Conservation (phyloP, 2,113 vertebrate species). For the Pao palembangensis region DNA sequence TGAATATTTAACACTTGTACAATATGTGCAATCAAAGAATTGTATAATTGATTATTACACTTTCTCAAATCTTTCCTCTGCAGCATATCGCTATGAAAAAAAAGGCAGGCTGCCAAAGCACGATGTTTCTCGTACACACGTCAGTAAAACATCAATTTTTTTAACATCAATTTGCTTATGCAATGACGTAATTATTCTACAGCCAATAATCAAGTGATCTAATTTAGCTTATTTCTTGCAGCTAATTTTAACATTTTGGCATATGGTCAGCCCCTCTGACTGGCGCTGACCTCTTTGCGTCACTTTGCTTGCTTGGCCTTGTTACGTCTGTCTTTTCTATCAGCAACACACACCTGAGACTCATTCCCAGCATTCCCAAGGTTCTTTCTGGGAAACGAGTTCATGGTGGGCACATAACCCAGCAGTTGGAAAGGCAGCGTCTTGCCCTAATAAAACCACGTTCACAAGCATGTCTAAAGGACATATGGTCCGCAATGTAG, state of each 20-base stretch:
- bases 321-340: not conserved
- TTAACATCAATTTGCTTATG: not conserved
- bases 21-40: constrained; percentile 57
- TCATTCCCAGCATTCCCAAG: constrained; percentile 35
- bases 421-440: constrained; percentile 30
- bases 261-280: constrained; percentile 6
- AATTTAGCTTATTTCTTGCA: no score
- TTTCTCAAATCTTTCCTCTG: constrained; percentile 50
- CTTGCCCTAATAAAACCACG: constrained; percentile 39
- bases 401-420: constrained; percentile 20
- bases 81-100: constrained; percentile 52
- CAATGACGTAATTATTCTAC: not conserved
- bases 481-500: constrained; percentile 28
- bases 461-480: constrained; percentile 32
- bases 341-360: constrained; percentile 34
- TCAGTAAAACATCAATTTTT: no score
- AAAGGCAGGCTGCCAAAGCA: constrained; percentile 22
- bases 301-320: not conserved
- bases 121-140: not conserved
- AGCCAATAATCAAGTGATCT: no score
- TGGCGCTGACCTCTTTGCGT: constrained; percentile 2
- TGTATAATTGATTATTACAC: constrained; percentile 68
- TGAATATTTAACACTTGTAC: constrained; percentile 76
- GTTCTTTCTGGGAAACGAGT: constrained; percentile 32
- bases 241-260: not conserved